phyloP scores from a whole-genome alignment of 2,888 invertebrate genomes.

The Watsonalla binaria region DNA sequence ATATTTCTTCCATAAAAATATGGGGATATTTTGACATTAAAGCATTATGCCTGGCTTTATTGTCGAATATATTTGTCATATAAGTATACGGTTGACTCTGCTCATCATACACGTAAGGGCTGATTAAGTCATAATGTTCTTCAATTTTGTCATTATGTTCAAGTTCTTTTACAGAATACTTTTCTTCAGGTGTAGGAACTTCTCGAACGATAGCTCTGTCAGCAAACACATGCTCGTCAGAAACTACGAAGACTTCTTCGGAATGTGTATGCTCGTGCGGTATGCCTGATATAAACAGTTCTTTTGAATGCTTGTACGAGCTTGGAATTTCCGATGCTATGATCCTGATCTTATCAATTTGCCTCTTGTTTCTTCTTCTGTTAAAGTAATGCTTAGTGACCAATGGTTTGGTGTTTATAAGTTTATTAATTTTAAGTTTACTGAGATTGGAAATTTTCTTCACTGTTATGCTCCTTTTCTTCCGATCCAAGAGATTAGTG shows the following conservation, averaged over 20 bases:
- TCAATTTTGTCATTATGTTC: slow-evolving; percentile 15
- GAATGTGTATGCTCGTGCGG: neutral
- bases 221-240: slow-evolving; percentile 49
- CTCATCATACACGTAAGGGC: slow-evolving; percentile 29
- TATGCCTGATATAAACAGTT: too few species aligned
- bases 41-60: slow-evolving; percentile 35
- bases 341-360: slow-evolving; percentile 54
- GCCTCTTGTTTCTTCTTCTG: slow-evolving; percentile 54
- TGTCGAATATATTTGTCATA: slow-evolving; percentile 25
- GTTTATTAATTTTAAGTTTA: slow-evolving; percentile 44
- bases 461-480: slow-evolving; percentile 40
- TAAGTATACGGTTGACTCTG: slow-evolving; percentile 6
- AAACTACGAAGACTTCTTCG: slow-evolving; percentile 49
- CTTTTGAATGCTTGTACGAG: slow-evolving; percentile 27
- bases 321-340: slow-evolving; percentile 41
- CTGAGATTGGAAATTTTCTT: slow-evolving; percentile 41
- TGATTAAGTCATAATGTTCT: slow-evolving; percentile 25
- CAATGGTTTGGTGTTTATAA: slow-evolving; percentile 47
- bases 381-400: slow-evolving; percentile 38
- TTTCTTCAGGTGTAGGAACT: slow-evolving; percentile 25
- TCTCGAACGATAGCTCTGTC: slow-evolving; percentile 47
- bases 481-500: slow-evolving; percentile 40
- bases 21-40: slow-evolving; percentile 66
- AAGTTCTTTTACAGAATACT: slow-evolving; percentile 16
- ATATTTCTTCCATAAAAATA: slow-evolving; percentile 49